These are phyloP conservation scores for Gortyna flavago DNA, from an alignment of 2,888 invertebrate species.

Conservation along the genomic window DNA sequence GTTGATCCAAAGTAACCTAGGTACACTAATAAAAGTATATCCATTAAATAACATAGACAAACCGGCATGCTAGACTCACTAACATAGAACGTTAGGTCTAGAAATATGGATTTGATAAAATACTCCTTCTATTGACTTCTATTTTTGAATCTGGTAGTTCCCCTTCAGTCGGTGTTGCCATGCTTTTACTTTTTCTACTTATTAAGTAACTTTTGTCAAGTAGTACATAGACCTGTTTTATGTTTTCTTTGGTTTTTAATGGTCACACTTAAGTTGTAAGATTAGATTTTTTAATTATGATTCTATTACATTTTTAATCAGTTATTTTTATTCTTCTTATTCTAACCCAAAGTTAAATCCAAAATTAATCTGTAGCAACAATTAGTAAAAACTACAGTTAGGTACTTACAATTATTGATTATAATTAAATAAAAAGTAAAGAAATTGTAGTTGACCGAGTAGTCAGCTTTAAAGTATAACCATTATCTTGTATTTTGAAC, in stretches of 20 bases:
- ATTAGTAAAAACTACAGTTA: conserved; percentile 1
- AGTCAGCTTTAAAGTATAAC: background rate
- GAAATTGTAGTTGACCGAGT: background rate
- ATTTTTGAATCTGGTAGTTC: conserved; percentile 76
- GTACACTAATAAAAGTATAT: conserved; percentile 70
- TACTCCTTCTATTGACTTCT: conserved; percentile 68
- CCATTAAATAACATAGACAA: conserved; percentile 74
- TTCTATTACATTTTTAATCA: background rate
- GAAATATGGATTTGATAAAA: conserved; percentile 69
- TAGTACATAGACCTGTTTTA: conserved; percentile 7
- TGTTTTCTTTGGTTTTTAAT: conserved; percentile 11
- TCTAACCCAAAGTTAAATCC: background rate
- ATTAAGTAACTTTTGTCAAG: conserved; percentile 50
- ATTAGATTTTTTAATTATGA: background rate
- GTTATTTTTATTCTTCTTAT: background rate
- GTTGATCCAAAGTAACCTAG: conserved; percentile 78
- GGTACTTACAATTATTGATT: background rate
- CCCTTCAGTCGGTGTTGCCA: conserved; percentile 82
- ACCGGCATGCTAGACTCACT: conserved; percentile 88
- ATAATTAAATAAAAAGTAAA: background rate
- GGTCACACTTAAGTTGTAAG: conserved; percentile 32
- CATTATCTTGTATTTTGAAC: background rate
- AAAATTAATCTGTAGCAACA: background rate
- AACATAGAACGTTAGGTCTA: conserved; percentile 81
- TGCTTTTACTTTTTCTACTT: conserved; percentile 66